Evolutionary conservation across 2,797 vertebrate species (phyloP).

Genomic region (Rhodeus uyekii): DNA sequence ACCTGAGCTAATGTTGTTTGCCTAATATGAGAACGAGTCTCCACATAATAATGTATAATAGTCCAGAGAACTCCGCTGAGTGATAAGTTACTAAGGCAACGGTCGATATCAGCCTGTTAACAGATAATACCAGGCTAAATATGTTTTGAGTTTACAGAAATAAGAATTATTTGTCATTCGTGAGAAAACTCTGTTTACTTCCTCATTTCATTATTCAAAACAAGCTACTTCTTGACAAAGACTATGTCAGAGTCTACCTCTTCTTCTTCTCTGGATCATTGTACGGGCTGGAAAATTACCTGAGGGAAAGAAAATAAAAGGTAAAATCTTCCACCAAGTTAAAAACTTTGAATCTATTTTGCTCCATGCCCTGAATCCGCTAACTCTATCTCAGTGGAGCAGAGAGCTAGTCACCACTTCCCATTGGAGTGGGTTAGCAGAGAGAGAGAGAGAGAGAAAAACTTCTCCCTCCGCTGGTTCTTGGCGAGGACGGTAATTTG

Average conservation of each 20-base stretch:
- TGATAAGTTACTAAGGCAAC: background rate
- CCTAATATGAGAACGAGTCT: conserved; percentile 20
- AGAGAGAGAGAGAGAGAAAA: conserved; percentile 21
- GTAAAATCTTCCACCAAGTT: conserved; percentile 27
- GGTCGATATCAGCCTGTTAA: conserved; percentile 17
- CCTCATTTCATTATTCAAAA: background rate
- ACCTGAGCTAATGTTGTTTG: conserved; percentile 31
- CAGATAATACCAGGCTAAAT: conserved; percentile 4
- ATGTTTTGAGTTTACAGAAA: conserved; percentile 8
- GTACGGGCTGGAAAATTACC: conserved; percentile 1
- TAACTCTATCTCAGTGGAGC: conserved; percentile 27
- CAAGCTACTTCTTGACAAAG: background rate
- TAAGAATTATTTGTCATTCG: conserved; percentile 19
- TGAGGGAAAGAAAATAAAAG: conserved; percentile 18
- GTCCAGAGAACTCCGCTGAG: background rate
- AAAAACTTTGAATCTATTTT: conserved; percentile 33
- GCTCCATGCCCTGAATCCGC: conserved; percentile 38
- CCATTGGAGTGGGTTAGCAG: conserved; percentile 34
- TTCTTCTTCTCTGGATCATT: background rate
- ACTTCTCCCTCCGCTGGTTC: conserved; percentile 45
- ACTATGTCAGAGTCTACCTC: background rate
- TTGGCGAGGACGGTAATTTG: conserved; percentile 60
- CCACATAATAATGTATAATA: conserved; percentile 5
- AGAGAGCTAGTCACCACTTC: conserved; percentile 37
- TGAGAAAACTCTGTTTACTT: background rate